Evolutionary conservation across 1,140 invertebrate genomes (phyloP).

Genomic region (Drosophila kikkawai): DNA sequence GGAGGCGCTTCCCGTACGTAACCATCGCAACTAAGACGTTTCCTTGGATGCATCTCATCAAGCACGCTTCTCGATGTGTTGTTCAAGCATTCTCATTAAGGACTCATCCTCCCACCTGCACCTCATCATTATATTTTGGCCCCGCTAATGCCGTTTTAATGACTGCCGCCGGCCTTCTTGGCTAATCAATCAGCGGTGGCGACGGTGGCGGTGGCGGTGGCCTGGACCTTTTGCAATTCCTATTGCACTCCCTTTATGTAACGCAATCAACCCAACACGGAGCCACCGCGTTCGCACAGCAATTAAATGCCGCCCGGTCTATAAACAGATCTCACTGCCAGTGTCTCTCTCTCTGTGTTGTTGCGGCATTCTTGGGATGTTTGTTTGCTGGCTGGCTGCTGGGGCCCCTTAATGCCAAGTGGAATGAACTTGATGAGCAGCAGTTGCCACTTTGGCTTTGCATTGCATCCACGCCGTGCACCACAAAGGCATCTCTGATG

Average conservation of each 20-base stretch:
- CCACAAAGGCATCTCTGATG: constrained; percentile 51
- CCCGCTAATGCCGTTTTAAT: constrained; percentile 37
- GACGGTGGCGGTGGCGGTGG: neutral
- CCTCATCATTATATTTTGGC: constrained; percentile 11
- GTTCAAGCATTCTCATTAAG: constrained; percentile 50
- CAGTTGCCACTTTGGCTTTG: constrained; percentile 42
- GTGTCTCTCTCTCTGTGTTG: constrained; percentile 43
- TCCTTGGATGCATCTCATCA: constrained; percentile 20
- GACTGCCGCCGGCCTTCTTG: constrained; percentile 13
- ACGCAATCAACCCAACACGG: constrained; percentile 30
- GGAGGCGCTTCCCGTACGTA: constrained; percentile 64
- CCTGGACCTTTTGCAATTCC: constrained; percentile 18
- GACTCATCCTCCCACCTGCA: constrained; percentile 34
- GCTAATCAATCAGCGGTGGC: constrained; percentile 21
- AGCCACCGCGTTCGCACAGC: constrained; percentile 24
- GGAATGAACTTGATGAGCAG: constrained; percentile 80
- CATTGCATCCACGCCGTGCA: constrained; percentile 14
- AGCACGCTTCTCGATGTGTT: constrained; percentile 58
- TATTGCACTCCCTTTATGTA: constrained; percentile 34
- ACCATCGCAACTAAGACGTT: constrained; percentile 15
- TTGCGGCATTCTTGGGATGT: constrained; percentile 72
- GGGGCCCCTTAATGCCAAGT: constrained; percentile 77
- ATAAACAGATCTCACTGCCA: constrained; percentile 82
- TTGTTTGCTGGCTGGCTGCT: constrained; percentile 48
- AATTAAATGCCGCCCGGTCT: constrained; percentile 73